A percentile compares a stretch with the other conserved stretches of the same genome.
Evolutionary conservation across 2,113 vertebrate genomes (phyloP).

Genomic region (Amblyornis subalaris): DNA sequence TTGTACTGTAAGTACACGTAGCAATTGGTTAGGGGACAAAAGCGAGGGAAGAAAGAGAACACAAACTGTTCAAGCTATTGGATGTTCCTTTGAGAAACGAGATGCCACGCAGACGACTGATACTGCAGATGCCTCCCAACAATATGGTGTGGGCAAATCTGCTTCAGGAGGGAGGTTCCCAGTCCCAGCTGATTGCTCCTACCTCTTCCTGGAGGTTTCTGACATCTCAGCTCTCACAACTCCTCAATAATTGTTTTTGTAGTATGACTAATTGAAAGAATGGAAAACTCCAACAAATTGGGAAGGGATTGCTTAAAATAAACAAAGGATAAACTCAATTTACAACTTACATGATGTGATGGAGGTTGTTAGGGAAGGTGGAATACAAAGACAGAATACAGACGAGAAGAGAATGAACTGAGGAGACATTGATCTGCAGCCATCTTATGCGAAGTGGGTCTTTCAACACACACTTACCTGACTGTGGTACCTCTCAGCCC

Average conservation of each 20-base stretch:
- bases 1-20: background rate
- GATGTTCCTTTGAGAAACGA: background rate
- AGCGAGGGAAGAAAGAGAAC: background rate
- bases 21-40: background rate
- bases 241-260: background rate
- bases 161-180: background rate
- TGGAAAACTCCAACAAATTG: background rate
- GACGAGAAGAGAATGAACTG: background rate
- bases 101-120: accelerated
- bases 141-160: background rate
- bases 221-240: background rate
- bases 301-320: background rate
- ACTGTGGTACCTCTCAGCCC: background rate
- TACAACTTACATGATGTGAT: background rate
- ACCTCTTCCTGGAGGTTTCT: background rate
- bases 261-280: background rate
- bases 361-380: background rate
- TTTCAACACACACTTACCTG: background rate
- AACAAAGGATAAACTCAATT: background rate
- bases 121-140: background rate
- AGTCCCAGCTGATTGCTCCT: background rate
- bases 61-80: background rate
- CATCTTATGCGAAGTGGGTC: background rate
- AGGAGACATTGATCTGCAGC: background rate
- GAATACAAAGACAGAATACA: background rate